Conservation (phyloP, 1,140 invertebrate species). For the Drosophila mojavensis region DNA sequence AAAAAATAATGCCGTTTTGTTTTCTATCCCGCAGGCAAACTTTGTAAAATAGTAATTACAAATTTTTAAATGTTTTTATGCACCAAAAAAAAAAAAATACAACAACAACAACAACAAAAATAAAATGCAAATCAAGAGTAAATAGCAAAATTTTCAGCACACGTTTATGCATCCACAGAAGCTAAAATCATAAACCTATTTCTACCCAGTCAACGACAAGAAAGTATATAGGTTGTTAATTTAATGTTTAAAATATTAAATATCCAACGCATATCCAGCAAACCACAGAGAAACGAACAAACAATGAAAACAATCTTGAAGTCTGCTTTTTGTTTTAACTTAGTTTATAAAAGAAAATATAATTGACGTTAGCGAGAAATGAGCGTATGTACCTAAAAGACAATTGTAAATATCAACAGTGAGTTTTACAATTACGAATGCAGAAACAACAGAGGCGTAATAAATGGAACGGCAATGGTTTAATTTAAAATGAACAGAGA, state of each 20-base stretch:
- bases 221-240: constrained; percentile 67
- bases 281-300: constrained; percentile 48
- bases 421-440: constrained; percentile 33
- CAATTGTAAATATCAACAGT: constrained; percentile 43
- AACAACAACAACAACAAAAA: constrained; percentile 19
- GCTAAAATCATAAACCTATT: constrained; percentile 31
- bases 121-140: constrained; percentile 30
- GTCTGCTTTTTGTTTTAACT: constrained; percentile 67
- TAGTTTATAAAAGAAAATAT: constrained; percentile 34
- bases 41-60: constrained; percentile 65
- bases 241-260: constrained; percentile 31
- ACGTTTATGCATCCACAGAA: constrained; percentile 25
- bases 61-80: constrained; percentile 69
- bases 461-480: constrained; percentile 29
- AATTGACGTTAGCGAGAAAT: constrained; percentile 52
- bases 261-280: constrained; percentile 65
- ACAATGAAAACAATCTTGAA: constrained; percentile 45
- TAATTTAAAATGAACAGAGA: constrained; percentile 31
- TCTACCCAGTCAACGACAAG: constrained; percentile 22
- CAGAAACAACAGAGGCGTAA: constrained; percentile 20
- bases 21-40: constrained; percentile 72
- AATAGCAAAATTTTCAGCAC: constrained; percentile 70
- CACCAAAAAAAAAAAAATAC: constrained; percentile 41
- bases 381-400: constrained; percentile 69
- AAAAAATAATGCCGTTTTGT: constrained; percentile 48